Conservation (phyloP, 2,797 vertebrate genomes). For the Florisuga fusca region DNA sequence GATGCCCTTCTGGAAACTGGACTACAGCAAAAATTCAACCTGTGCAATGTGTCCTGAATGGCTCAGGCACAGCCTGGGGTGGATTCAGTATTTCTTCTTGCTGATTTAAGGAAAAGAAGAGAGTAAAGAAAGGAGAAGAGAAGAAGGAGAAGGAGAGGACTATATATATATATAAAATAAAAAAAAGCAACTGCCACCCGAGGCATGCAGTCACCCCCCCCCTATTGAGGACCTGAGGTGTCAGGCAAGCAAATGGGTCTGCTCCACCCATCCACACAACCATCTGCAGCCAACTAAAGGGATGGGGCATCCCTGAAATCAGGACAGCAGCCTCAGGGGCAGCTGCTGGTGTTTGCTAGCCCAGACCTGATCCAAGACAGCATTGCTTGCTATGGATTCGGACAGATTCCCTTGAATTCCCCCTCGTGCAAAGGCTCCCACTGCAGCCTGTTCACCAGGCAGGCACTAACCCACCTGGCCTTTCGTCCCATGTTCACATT, state of each 20-base stretch:
- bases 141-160: too few relatives aligned
- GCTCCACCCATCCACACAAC: not conserved
- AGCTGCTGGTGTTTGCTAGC: not conserved
- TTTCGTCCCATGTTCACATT: not conserved
- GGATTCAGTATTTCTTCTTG: not conserved
- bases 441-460: not conserved
- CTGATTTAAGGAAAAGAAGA: not conserved
- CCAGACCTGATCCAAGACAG: not conserved
- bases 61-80: not conserved
- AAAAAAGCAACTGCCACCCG: not conserved
- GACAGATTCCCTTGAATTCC: not conserved
- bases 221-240: not conserved
- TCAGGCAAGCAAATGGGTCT: not conserved
- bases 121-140: too few relatives aligned
- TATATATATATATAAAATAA: too few relatives aligned
- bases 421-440: not conserved
- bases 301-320: not conserved
- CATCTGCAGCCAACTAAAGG: not conserved
- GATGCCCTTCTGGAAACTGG: not conserved
- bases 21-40: not conserved
- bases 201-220: not conserved
- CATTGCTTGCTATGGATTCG: fast-evolving
- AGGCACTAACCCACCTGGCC: not conserved
- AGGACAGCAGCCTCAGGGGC: not conserved
- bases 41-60: not conserved